Percentiles rank a stretch among this genome's conserved stretches.
These are phyloP conservation scores for Homarus gammarus DNA, from an alignment of 2,888 invertebrate genomes.

Conservation along the genomic window DNA sequence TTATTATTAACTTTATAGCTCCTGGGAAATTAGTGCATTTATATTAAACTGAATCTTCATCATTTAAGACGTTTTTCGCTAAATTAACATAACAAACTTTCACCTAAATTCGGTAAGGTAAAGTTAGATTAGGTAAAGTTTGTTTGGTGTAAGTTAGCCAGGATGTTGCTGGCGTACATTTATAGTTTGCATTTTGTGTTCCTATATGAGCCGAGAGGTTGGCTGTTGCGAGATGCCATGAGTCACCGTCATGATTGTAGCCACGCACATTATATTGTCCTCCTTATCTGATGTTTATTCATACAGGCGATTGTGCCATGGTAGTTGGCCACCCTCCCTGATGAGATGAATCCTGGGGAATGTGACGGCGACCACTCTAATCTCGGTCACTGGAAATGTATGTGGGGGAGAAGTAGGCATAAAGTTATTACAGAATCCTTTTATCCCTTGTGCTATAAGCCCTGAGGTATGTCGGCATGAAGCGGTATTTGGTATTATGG, in stretches of 20 bases:
- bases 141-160: no score
- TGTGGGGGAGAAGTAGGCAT: background rate
- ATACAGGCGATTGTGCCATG: background rate
- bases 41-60: no score
- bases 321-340: background rate
- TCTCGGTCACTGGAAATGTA: background rate
- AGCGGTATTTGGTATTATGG: no score
- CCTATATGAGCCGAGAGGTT: no score
- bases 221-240: background rate
- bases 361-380: background rate
- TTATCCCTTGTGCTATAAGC: background rate
- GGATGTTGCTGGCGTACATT: no score
- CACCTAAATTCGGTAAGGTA: no score
- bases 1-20: no score
- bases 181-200: no score
- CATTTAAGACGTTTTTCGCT: no score
- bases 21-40: no score
- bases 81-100: no score
- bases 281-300: background rate
- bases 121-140: no score
- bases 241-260: background rate
- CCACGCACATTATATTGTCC: background rate
- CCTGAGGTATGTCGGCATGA: background rate
- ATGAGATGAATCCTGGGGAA: background rate
- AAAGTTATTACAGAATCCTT: background rate